Conservation (phyloP, 2,113 vertebrate genomes). For the Corydoras sp. region DNA sequence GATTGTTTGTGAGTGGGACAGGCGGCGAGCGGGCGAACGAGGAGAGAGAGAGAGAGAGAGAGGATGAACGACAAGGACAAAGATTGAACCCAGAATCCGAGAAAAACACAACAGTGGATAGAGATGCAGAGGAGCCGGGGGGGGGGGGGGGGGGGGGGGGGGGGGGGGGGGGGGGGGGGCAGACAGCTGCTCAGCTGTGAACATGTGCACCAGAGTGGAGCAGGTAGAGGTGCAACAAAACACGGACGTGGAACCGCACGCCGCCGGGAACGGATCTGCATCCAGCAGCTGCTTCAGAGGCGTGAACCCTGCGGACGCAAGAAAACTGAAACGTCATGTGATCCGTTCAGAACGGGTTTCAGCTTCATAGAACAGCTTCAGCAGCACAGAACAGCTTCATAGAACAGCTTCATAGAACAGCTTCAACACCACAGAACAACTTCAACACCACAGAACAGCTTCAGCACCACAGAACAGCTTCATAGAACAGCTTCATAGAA, state of each 20-base stretch:
- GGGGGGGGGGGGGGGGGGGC: background rate
- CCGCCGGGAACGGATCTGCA: background rate
- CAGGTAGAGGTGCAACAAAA: constrained; percentile 1
- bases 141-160: background rate
- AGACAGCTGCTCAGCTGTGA: background rate
- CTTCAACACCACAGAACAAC: background rate
- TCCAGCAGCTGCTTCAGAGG: constrained; percentile 29
- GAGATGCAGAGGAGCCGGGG: background rate
- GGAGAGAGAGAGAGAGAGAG: too few relatives aligned
- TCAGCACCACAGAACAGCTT: background rate
- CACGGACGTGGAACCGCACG: background rate
- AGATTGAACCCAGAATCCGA: background rate
- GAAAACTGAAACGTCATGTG: constrained; percentile 10
- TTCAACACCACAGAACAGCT: too few relatives aligned
- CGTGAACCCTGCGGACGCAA: constrained; percentile 1
- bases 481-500: too few relatives aligned
- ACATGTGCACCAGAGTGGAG: background rate
- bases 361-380: background rate
- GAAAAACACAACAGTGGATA: background rate
- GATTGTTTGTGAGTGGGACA: too few relatives aligned
- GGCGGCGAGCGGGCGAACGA: too few relatives aligned
- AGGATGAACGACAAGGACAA: background rate
- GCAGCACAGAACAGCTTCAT: constrained; percentile 1
- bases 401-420: background rate
- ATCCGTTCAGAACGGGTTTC: background rate